Evolutionary conservation across 2,888 invertebrate species (phyloP), one percentile per base, ranked within the genome.

Genomic region (Trichacis sp.): DNA sequence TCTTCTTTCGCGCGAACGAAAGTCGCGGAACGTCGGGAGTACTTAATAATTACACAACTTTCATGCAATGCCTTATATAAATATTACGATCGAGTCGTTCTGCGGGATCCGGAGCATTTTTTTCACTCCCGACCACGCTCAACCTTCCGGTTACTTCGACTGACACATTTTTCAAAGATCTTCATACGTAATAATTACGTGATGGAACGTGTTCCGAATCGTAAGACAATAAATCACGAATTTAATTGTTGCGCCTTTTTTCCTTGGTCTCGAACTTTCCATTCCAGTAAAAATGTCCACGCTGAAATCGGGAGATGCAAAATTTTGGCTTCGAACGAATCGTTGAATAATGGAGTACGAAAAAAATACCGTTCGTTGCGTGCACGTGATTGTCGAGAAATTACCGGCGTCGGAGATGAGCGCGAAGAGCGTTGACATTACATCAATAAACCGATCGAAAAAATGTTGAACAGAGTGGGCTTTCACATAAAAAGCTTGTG

Each of bases 351-450:
- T n/a, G n/a, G n/a, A n/a, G n/a, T n/a, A n/a, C n/a, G n/a, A n/a
- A n/a, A n/a, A n/a, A n/a, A n/a, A n/a, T n/a, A n/a, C n/a, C n/a
- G n/a, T n/a, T n/a, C n/a, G n/a, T n/a, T n/a, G n/a, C n/a, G n/a
- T n/a, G n/a, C n/a, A n/a, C n/a, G n/a, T n/a, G n/a, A n/a, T n/a
- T n/a, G n/a, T n/a, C n/a, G n/a, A n/a, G n/a, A 29, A 20, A 12
- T 46, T 46, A 24, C 24, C 46, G 24, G 29, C 24, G 19, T 24
- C 46, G 12, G 14, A 24, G 46, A 46, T 20, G 24, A 12, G 12
- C 46, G 8, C 14, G 24, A 15, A 20, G 56, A 19, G 19, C 56
- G 19, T 58, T 58, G 57, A 58, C 58, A 40, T 50, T 43, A 43
- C 43, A 33, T 36, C 33, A 38, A 18, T 51, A 19, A 19, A 51